Evolutionary conservation across 2,888 invertebrate species (phyloP).

Genomic region (Diloba caeruleocephala): DNA sequence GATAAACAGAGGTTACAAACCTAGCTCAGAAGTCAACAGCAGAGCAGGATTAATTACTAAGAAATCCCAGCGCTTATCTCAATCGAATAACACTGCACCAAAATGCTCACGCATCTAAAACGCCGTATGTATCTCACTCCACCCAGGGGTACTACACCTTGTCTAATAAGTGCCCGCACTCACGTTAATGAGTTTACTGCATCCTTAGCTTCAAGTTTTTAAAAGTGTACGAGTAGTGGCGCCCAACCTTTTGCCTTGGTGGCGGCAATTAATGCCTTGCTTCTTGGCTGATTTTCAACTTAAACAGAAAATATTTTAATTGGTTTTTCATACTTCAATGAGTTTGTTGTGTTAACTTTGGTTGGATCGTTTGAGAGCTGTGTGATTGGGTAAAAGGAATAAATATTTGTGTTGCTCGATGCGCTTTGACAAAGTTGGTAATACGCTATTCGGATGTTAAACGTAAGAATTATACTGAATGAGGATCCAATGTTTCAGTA

Average conservation of each 20-base stretch:
- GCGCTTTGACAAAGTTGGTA: constrained; percentile 38
- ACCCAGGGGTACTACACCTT: constrained; percentile 61
- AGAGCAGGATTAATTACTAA: no score
- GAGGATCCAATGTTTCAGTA: neutral
- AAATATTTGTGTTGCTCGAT: constrained; percentile 42
- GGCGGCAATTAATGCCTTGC: constrained; percentile 76
- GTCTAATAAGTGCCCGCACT: constrained; percentile 81
- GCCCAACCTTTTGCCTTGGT: constrained; percentile 68
- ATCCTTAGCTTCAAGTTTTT: constrained; percentile 76
- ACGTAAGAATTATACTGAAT: constrained; percentile 12
- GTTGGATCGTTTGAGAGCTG: constrained; percentile 43
- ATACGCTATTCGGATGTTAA: constrained; percentile 16
- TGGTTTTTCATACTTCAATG: constrained; percentile 57
- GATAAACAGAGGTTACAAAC: no score
- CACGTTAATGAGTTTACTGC: constrained; percentile 85
- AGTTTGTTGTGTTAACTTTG: constrained; percentile 52
- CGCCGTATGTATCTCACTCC: constrained; percentile 47
- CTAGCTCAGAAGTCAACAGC: no score
- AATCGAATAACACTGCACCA: neutral
- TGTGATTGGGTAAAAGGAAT: constrained; percentile 31
- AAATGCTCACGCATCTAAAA: constrained; percentile 5
- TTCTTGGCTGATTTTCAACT: constrained; percentile 57
- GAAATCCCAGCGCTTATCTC: no score
- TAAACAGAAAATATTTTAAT: constrained; percentile 63
- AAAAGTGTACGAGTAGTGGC: constrained; percentile 72